These are phyloP conservation scores for Daphoenositta chrysoptera DNA, from an alignment of 2,113 vertebrate species.

Conservation along the genomic window DNA sequence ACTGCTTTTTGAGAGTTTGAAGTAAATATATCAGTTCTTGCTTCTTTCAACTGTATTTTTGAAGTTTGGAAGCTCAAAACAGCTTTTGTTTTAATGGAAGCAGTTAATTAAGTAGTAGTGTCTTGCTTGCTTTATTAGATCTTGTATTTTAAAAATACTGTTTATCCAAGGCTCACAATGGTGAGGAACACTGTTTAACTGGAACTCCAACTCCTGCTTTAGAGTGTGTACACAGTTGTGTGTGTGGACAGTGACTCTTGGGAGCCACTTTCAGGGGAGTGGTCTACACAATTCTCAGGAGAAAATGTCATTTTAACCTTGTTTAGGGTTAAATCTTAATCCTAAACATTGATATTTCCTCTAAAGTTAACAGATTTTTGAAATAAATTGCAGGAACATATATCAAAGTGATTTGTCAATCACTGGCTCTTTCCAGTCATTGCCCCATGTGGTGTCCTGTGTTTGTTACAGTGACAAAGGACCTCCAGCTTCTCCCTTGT, in stretches of 20 bases:
- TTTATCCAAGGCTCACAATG: neutral
- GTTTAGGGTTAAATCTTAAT: neutral
- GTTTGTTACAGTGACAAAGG: neutral
- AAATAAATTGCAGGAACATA: neutral
- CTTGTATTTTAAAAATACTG: neutral
- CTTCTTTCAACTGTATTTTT: neutral
- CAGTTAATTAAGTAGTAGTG: neutral
- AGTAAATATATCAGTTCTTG: neutral
- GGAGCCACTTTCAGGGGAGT: neutral
- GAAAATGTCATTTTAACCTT: neutral
- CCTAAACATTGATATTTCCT: neutral
- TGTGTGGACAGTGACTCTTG: neutral
- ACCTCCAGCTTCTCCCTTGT: neutral
- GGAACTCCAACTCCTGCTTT: neutral
- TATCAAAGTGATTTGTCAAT: neutral
- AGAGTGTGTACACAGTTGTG: too few relatives aligned
- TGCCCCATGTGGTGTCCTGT: neutral
- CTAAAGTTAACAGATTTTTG: neutral
- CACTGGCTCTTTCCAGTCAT: neutral
- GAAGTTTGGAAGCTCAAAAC: neutral
- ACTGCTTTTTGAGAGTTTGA: neutral
- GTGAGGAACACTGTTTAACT: neutral
- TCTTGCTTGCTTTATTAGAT: neutral
- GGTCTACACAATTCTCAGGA: neutral
- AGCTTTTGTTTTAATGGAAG: neutral